phyloP scores from a whole-genome alignment of 2,113 vertebrate species.

The Mus musculus region GRCm39 chr6:53985501-53986000 shows the following conservation, averaged over 20 bases:
- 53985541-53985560: background rate
- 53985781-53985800: conserved; percentile 45
- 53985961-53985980: conserved; percentile 75
- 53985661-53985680: background rate
- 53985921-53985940: conserved; percentile 77
- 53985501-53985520: conserved; percentile 61
- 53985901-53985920: background rate
- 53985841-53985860: conserved; percentile 4
- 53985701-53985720: conserved; percentile 58
- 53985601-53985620: background rate
- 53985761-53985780: conserved; percentile 63
- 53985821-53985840: conserved; percentile 50
- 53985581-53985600: background rate
- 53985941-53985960: conserved; percentile 79
- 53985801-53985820: conserved; percentile 70
- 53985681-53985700: conserved; percentile 16
- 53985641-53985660: background rate
- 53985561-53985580: background rate
- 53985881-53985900: conserved; percentile 43
- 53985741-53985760: conserved; percentile 69
- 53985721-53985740: conserved; percentile 58
- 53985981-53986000: conserved; percentile 19
- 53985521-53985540: conserved; percentile 41
- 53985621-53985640: background rate
- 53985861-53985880: conserved; percentile 34